phyloP scores from a whole-genome alignment of 2,113 vertebrate genomes.

The Carassius gibelio region DNA sequence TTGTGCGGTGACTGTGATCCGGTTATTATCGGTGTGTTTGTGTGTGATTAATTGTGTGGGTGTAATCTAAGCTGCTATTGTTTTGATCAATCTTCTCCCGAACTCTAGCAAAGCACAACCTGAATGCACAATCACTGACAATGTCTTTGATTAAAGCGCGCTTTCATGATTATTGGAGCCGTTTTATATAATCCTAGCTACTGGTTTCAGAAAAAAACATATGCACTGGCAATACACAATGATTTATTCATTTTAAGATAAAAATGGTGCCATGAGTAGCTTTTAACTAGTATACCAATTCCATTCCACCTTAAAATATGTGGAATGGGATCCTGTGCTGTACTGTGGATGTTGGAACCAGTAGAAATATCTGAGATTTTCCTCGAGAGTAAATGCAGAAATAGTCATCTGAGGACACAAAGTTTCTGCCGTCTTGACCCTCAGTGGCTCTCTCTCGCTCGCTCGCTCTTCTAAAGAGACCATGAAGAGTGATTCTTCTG shows the following conservation, averaged over 20 bases:
- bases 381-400: not conserved
- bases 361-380: not conserved
- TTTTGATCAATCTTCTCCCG: constrained; percentile 23
- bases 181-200: not conserved
- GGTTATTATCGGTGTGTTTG: constrained; percentile 13
- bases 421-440: not conserved
- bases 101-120: not conserved
- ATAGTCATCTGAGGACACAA: not conserved
- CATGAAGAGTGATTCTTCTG: constrained; percentile 20
- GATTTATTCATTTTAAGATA: not conserved
- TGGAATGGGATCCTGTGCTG: not conserved
- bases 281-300: too few species aligned
- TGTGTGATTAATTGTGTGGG: not conserved
- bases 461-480: not conserved
- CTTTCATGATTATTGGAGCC: not conserved
- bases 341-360: not conserved
- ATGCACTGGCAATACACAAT: not conserved
- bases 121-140: constrained; percentile 9
- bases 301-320: too few species aligned
- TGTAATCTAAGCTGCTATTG: constrained; percentile 17
- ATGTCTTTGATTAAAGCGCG: not conserved
- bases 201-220: not conserved
- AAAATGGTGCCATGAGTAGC: not conserved
- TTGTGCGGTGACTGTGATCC: not conserved
- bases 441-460: not conserved